Percentiles rank a stretch among this genome's conserved stretches.
These are phyloP conservation scores for Platycheirus rosarum DNA, from an alignment of 2,888 invertebrate species.

Conservation along the genomic window DNA sequence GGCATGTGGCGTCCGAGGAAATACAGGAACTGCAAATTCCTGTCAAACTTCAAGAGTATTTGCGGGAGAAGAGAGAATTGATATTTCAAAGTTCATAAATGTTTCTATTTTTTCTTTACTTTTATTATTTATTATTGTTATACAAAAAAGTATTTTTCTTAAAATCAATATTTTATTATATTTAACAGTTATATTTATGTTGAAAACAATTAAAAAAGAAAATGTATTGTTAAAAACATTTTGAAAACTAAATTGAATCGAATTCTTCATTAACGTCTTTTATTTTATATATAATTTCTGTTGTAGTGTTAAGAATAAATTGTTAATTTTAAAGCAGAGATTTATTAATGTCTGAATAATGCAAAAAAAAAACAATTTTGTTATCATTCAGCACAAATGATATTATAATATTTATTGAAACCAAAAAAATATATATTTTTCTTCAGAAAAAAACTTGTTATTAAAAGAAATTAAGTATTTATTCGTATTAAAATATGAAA, in stretches of 20 bases:
- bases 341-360: slow-evolving; percentile 13
- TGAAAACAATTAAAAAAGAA: too few species aligned
- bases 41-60: slow-evolving; percentile 84
- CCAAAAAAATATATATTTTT: slow-evolving; percentile 42
- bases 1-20: slow-evolving; percentile 85
- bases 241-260: too few species aligned
- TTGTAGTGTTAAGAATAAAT: slow-evolving; percentile 1
- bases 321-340: slow-evolving; percentile 13
- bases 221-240: too few species aligned
- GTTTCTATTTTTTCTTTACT: slow-evolving; percentile 25
- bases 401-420: slow-evolving; percentile 47
- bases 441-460: not conserved
- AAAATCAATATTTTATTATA: too few species aligned
- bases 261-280: too few species aligned
- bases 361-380: slow-evolving; percentile 10
- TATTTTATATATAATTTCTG: not conserved
- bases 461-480: slow-evolving; percentile 28
- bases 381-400: slow-evolving; percentile 22
- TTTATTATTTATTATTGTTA: not conserved
- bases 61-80: slow-evolving; percentile 82
- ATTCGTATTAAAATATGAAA: slow-evolving; percentile 27
- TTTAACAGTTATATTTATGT: too few species aligned
- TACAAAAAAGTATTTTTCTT: too few species aligned
- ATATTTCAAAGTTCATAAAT: slow-evolving; percentile 79
- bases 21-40: slow-evolving; percentile 88